These are phyloP conservation scores for Cantharis flavilabris DNA, from an alignment of 2,888 invertebrate genomes.

Conservation along the genomic window DNA sequence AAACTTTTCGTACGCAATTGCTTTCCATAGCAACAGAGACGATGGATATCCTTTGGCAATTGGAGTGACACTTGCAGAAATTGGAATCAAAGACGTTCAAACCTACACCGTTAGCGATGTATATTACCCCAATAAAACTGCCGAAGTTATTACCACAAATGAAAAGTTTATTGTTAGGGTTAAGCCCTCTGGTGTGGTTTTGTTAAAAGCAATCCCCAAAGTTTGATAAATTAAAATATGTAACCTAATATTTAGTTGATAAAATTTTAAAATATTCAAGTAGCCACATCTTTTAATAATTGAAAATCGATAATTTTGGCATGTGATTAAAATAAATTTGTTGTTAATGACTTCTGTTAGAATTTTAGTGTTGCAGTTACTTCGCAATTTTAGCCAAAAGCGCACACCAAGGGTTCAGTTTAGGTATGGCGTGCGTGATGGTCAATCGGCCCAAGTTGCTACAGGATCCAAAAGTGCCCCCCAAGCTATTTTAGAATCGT, in stretches of 20 bases:
- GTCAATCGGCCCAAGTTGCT: not conserved
- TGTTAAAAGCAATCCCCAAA: constrained; percentile 1
- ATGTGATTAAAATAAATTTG: not conserved
- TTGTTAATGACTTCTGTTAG: not conserved
- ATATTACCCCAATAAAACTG: constrained; percentile 5
- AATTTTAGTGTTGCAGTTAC: not conserved
- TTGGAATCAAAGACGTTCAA: constrained; percentile 46
- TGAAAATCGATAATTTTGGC: not conserved
- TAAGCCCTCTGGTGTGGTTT: constrained; percentile 35
- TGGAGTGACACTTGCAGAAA: constrained; percentile 44
- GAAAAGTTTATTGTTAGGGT: constrained; percentile 31
- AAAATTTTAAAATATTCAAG: not conserved
- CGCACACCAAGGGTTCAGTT: not conserved
- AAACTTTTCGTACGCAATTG: constrained; percentile 60
- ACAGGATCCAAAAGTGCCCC: not conserved
- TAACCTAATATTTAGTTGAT: not conserved
- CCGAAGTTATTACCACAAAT: constrained; percentile 5
- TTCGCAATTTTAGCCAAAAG: not conserved
- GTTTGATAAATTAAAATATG: not conserved
- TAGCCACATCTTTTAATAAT: not conserved
- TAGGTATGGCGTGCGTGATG: not conserved
- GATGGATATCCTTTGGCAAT: constrained; percentile 56
- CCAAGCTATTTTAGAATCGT: not conserved
- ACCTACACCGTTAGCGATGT: constrained; percentile 52
- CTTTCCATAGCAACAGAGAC: constrained; percentile 59